A percentile compares a stretch with the other conserved stretches of the same genome.
Conservation (phyloP, 2,888 invertebrate species). For the Diachrysia chrysitis region DNA sequence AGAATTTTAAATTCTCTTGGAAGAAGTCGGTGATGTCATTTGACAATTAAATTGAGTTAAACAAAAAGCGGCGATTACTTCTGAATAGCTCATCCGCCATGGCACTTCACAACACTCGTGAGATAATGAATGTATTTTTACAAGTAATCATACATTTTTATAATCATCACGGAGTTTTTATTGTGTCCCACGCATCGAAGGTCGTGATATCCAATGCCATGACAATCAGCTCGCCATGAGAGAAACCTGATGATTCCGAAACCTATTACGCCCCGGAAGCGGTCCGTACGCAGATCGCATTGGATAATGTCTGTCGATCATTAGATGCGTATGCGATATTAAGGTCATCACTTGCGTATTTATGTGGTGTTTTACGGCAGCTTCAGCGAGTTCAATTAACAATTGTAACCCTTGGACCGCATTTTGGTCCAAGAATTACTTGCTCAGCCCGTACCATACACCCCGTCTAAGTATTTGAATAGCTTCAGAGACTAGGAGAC, state of each 20-base stretch:
- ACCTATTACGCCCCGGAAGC: constrained; percentile 61
- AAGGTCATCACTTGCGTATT: neutral
- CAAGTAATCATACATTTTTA: constrained; percentile 26
- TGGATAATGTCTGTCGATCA: constrained; percentile 35
- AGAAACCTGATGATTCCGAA: constrained; percentile 64
- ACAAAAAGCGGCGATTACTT: constrained; percentile 19
- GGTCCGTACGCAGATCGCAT: constrained; percentile 35
- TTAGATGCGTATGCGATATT: neutral
- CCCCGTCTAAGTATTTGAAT: neutral
- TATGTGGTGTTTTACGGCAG: neutral
- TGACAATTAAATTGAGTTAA: constrained; percentile 23
- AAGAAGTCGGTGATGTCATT: constrained; percentile 15
- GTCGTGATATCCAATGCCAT: constrained; percentile 63
- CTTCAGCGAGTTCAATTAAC: neutral
- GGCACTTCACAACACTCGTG: constrained; percentile 12
- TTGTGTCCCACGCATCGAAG: constrained; percentile 62
- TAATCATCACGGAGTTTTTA: constrained; percentile 18
- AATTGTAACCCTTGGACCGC: neutral
- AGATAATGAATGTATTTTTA: constrained; percentile 45
- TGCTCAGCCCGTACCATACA: too few species aligned
- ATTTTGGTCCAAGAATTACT: neutral
- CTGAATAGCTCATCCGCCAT: constrained; percentile 30
- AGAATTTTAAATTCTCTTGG: constrained; percentile 10
- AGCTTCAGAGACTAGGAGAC: neutral
- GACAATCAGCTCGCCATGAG: constrained; percentile 54